Percentiles rank a stretch among this genome's conserved stretches.
These are phyloP conservation scores for Riparia riparia DNA, from an alignment of 2,113 vertebrate species.

Conservation along the genomic window DNA sequence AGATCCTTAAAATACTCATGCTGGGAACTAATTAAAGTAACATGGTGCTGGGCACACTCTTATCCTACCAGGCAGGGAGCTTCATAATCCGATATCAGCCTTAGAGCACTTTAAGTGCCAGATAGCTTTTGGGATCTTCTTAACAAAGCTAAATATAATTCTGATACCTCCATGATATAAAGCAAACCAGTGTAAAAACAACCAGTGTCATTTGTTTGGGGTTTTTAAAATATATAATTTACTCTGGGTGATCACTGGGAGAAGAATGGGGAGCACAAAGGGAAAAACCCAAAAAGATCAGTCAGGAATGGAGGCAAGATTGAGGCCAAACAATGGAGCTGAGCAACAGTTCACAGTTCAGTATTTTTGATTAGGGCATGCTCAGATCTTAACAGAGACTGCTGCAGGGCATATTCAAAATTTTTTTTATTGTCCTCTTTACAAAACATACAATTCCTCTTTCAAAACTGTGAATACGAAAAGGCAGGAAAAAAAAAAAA, in stretches of 20 bases:
- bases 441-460: not conserved
- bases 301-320: not conserved
- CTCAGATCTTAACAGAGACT: not conserved
- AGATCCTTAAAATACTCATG: not conserved
- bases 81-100: not conserved
- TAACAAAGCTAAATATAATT: constrained; percentile 23
- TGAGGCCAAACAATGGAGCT: not conserved
- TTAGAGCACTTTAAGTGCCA: not conserved
- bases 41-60: not conserved
- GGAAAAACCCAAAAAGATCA: not conserved
- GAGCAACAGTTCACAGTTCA: not conserved
- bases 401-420: not conserved
- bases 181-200: not conserved
- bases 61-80: not conserved
- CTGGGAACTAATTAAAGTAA: not conserved
- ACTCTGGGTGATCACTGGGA: not conserved
- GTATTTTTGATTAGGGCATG: not conserved
- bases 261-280: not conserved
- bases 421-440: not conserved
- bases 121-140: not conserved
- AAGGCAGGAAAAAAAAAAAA: not conserved
- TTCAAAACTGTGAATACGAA: not conserved
- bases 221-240: not conserved
- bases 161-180: not conserved
- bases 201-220: not conserved